Evolutionary conservation across 2,888 invertebrate species (phyloP), one percentile per base, ranked within the genome.

Genomic region (Chrysina gloriosa): DNA sequence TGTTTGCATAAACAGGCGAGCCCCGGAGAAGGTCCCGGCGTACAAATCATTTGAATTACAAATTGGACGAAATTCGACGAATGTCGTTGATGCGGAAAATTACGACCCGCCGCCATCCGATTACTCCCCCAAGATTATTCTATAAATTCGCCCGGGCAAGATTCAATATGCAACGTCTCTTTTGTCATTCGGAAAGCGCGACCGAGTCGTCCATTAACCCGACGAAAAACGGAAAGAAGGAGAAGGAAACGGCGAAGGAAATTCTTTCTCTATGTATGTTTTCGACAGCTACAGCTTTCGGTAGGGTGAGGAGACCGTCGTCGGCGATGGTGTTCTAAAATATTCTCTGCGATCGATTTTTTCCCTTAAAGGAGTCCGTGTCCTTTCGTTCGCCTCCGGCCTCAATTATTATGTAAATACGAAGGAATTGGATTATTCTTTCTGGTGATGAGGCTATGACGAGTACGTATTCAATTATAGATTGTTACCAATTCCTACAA

Each of bases 1-100:
- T 58, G 58, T 58, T 58, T 58, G 58, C 58, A 58, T 58, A 58
- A 58, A 58, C 25, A 39, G 39, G 14, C 39, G 23, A 23, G 50
- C 39, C 14, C 58, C 16, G 36, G 39, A 39, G 25, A 7, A 23
- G 39, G 36, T 58, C 58, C 21, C 19, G 39, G 39, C 50, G 27
- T 9, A 39, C 58, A 39, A 39, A 58, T 58, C 58, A 58, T 58
- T 58, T 58, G 58, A 58, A 58, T 58, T 58, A 58, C 58, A 58
- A 58, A 58, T 58, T 58, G 58, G 58, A 42, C n/a, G 34, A 21
- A 58, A 58, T 58, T 58, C 58, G 58, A 42, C 25, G 58, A 27
- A 25, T 23, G 39, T 14, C 58, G 39, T 58, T 58, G 58, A 39
- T 39, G 58, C 39, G 58, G 58, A 58, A 58, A 58, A 58, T 58